Conservation (phyloP, 2,113 vertebrate genomes). For the Tychaedon coryphoeus region DNA sequence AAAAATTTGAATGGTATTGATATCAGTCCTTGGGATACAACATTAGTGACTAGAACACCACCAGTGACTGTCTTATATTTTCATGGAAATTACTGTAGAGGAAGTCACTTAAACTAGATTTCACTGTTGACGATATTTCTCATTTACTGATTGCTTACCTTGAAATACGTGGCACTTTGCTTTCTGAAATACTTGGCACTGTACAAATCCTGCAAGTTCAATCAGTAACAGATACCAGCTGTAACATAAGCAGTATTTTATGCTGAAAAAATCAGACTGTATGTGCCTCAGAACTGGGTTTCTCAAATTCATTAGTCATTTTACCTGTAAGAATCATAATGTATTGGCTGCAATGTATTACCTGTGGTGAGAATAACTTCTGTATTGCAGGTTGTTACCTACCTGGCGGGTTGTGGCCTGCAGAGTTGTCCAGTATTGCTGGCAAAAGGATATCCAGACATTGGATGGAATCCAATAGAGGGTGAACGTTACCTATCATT, state of each 20-base stretch:
- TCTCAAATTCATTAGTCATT: background rate
- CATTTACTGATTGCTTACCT: background rate
- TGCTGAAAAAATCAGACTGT: background rate
- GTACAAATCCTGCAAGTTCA: background rate
- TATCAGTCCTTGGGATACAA: background rate
- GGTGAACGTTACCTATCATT: conserved; percentile 97
- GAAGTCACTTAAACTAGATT: background rate
- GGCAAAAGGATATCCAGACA: conserved; percentile 93
- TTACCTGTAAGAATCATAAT: background rate
- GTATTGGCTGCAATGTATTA: background rate
- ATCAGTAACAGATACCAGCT: background rate
- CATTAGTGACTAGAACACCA: background rate
- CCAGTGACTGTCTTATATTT: background rate
- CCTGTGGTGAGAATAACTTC: background rate
- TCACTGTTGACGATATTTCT: background rate
- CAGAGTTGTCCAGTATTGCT: conserved; percentile 95
- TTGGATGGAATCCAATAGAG: conserved; percentile 98
- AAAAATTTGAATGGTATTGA: background rate
- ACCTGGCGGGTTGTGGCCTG: conserved; percentile 93
- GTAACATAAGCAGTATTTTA: background rate
- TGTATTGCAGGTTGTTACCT: conserved; percentile 88
- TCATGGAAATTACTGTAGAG: background rate
- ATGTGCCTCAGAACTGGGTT: background rate
- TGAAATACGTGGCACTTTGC: background rate
- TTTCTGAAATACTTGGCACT: background rate